phyloP scores from a whole-genome alignment of 2,113 vertebrate species.

The Abramis brama region DNA sequence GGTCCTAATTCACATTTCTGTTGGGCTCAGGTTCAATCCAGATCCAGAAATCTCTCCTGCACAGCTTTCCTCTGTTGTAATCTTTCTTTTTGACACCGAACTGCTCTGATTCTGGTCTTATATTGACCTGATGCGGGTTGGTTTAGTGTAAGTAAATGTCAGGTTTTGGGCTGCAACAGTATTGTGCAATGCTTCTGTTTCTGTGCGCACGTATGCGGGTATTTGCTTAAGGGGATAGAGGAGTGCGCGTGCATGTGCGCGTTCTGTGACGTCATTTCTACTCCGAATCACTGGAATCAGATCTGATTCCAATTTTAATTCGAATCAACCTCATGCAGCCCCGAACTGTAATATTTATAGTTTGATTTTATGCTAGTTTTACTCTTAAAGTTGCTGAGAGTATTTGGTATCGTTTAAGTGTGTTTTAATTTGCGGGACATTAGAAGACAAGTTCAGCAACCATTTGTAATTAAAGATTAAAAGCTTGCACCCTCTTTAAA shows the following conservation, averaged over 20 bases:
- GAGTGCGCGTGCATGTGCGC: background rate
- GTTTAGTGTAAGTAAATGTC: background rate
- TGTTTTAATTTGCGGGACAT: too few species aligned
- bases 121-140: background rate
- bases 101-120: background rate
- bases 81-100: background rate
- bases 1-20: background rate
- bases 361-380: too few species aligned
- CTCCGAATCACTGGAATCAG: background rate
- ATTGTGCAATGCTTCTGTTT: slow-evolving; percentile 30
- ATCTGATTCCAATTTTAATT: background rate
- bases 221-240: slow-evolving; percentile 9
- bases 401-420: too few species aligned
- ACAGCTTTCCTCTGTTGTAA: background rate
- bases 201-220: slow-evolving; percentile 1
- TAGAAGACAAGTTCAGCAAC: too few species aligned
- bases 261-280: background rate
- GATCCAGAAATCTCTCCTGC: background rate
- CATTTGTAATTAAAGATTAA: too few species aligned
- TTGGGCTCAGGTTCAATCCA: background rate
- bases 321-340: background rate
- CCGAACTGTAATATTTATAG: background rate
- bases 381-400: too few species aligned
- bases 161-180: background rate
- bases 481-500: background rate